Percentiles rank a stretch among this genome's conserved stretches.
Conservation (phyloP, 2,113 vertebrate species). For the Rattus rattus region DNA sequence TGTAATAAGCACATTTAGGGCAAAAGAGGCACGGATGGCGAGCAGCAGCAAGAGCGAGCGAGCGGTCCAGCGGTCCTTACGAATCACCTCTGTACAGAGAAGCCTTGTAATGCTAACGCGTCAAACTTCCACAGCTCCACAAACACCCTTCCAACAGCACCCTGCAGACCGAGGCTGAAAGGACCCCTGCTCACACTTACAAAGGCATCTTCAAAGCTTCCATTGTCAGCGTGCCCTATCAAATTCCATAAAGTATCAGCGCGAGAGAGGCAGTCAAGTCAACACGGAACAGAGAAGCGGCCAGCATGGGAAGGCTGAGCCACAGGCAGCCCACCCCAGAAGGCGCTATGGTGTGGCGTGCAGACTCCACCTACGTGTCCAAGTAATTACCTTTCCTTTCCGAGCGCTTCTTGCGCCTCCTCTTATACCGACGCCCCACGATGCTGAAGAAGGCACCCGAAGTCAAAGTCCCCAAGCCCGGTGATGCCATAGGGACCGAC, state of each 20-base stretch:
- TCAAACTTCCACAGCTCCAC: not conserved
- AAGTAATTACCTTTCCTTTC: slow-evolving; percentile 90
- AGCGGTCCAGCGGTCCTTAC: not conserved
- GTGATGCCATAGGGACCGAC: slow-evolving; percentile 84
- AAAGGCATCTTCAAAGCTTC: not conserved
- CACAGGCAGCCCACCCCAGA: not conserved
- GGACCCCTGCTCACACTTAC: not conserved
- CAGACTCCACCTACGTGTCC: not conserved
- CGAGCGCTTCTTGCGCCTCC: slow-evolving; percentile 89
- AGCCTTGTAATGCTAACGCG: not conserved
- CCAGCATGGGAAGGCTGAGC: fast-evolving
- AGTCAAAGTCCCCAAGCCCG: slow-evolving; percentile 67
- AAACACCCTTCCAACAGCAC: not conserved
- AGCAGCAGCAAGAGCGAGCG: not conserved
- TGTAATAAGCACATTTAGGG: not conserved
- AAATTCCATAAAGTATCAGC: not conserved
- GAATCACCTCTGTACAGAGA: not conserved
- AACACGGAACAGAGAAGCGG: not conserved
- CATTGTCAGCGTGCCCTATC: not conserved
- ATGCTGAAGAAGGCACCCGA: slow-evolving; percentile 85
- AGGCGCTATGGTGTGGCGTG: fast-evolving
- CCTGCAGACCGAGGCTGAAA: not conserved
- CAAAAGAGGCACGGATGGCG: not conserved
- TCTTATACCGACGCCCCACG: slow-evolving; percentile 83
- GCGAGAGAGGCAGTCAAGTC: not conserved